phyloP scores from a whole-genome alignment of 2,888 invertebrate species.

The Timema podura region DNA sequence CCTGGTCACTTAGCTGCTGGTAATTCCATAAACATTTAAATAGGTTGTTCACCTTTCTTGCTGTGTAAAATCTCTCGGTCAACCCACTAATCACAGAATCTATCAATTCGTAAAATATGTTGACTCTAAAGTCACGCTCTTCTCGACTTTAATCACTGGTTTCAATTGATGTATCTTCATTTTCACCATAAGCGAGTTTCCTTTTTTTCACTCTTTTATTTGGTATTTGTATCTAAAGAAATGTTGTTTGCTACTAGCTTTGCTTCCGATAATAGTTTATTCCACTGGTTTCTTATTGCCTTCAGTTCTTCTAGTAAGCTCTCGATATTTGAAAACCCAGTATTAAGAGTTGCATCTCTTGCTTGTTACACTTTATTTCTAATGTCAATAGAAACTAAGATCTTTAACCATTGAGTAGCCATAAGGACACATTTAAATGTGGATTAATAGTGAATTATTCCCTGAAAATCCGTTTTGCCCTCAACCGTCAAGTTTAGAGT shows the following conservation, averaged over 20 bases:
- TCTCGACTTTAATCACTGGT: too few relatives aligned
- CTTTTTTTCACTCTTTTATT: slow-evolving; percentile 3
- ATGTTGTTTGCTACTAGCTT: background rate
- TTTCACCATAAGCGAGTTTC: background rate
- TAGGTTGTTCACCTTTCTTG: too few relatives aligned
- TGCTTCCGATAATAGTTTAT: slow-evolving; percentile 7
- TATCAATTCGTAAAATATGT: too few relatives aligned
- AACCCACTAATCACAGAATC: too few relatives aligned
- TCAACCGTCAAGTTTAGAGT: background rate
- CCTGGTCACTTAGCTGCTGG: too few relatives aligned
- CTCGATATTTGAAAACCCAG: background rate
- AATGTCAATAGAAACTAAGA: background rate
- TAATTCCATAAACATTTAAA: too few relatives aligned
- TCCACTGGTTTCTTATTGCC: background rate
- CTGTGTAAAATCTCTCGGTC: too few relatives aligned
- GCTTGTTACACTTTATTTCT: background rate
- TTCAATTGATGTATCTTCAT: too few relatives aligned
- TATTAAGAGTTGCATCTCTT: slow-evolving; percentile 4
- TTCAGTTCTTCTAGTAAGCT: slow-evolving; percentile 6
- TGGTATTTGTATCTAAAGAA: background rate
- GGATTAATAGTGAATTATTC: background rate
- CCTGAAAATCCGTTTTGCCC: background rate
- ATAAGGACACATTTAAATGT: background rate
- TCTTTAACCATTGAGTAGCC: background rate
- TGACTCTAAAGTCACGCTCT: too few relatives aligned